These are phyloP conservation scores for Acridotheres tristis DNA, from an alignment of 2,797 vertebrate species.

Conservation along the genomic window DNA sequence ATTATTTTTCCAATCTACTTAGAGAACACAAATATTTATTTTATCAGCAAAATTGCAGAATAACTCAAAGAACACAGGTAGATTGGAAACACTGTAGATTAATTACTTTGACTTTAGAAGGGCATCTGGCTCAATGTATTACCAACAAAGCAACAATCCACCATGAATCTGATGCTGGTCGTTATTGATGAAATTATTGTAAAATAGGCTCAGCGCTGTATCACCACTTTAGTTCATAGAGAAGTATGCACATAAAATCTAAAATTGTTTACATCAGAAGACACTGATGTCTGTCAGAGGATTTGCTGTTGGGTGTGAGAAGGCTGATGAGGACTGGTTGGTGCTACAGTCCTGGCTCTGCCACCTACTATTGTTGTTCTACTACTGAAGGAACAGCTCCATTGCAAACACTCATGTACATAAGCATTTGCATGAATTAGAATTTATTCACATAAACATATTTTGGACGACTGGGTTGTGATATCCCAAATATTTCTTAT, in stretches of 20 bases:
- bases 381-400: neutral
- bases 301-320: neutral
- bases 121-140: neutral
- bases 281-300: neutral
- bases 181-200: neutral
- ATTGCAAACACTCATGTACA: rapidly evolving
- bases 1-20: neutral
- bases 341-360: neutral
- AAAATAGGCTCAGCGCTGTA: neutral
- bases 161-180: neutral
- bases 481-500: neutral
- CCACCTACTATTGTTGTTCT: neutral
- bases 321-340: neutral
- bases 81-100: neutral
- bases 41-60: neutral
- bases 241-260: neutral
- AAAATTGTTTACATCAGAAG: neutral
- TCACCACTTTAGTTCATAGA: neutral
- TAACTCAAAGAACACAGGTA: neutral
- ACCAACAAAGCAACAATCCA: neutral
- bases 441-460: neutral
- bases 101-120: neutral
- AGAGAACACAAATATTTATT: neutral
- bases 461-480: neutral
- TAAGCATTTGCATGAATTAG: neutral